Percentiles rank a stretch among this genome's conserved stretches.
These are phyloP conservation scores for Triops cancriformis DNA, from an alignment of 1,140 invertebrate species.

Conservation along the genomic window DNA sequence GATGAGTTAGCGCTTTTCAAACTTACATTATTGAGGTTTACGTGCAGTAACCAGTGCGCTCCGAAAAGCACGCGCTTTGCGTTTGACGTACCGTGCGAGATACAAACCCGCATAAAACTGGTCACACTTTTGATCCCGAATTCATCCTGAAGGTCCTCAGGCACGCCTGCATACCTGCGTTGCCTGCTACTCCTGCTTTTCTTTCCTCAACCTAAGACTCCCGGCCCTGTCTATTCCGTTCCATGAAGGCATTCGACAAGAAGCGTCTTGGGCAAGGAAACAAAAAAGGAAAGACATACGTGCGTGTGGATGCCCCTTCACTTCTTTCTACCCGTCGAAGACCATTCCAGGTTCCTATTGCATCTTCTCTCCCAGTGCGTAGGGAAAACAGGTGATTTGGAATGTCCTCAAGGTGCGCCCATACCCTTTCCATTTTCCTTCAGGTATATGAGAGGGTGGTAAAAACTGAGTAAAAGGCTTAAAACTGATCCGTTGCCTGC, in stretches of 20 bases:
- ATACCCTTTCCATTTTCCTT: neutral
- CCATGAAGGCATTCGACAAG: neutral
- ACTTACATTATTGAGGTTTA: too few relatives aligned
- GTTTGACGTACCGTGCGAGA: neutral
- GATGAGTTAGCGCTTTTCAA: too few relatives aligned
- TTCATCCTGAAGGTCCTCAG: neutral
- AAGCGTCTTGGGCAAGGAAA: neutral
- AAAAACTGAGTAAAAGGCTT: neutral
- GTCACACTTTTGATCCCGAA: constrained; percentile 13
- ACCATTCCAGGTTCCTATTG: neutral
- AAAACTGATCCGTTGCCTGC: neutral
- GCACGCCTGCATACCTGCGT: neutral
- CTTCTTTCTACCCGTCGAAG: neutral
- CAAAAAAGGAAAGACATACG: neutral
- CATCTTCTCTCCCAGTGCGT: neutral
- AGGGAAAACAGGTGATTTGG: neutral
- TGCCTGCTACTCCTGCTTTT: neutral
- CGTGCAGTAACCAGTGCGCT: too few relatives aligned
- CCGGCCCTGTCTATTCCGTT: neutral
- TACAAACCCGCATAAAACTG: neutral
- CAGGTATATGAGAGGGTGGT: neutral
- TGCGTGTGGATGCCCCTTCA: neutral
- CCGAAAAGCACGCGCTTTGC: neutral
- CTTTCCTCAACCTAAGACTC: neutral
- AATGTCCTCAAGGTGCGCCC: neutral